A percentile compares a stretch with the other conserved stretches of the same genome.
phyloP scores from a whole-genome alignment of 1,140 invertebrate genomes.

The Pachypeltis micranthus region DNA sequence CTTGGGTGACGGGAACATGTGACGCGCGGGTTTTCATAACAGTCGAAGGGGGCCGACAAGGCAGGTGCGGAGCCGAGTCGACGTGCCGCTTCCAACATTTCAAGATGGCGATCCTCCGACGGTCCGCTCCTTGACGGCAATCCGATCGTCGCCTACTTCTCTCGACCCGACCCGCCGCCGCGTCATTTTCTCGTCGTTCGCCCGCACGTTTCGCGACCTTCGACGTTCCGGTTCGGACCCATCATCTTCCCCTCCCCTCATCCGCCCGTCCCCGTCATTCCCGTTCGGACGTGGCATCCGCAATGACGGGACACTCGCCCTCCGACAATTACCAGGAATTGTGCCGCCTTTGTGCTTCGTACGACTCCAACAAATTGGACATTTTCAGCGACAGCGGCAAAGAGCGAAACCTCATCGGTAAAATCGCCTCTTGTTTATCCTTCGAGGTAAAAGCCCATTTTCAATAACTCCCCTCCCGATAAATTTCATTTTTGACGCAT shows the following conservation, averaged over 20 bases:
- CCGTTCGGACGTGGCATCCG: background rate
- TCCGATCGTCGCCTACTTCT: background rate
- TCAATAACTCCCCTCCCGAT: background rate
- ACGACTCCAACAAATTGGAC: constrained; percentile 40
- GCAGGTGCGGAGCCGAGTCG: too few relatives aligned
- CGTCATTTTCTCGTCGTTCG: background rate
- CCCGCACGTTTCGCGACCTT: background rate
- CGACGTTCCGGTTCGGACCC: background rate
- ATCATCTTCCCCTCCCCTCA: background rate
- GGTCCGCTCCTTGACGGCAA: background rate
- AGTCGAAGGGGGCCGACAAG: too few relatives aligned
- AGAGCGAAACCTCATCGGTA: constrained; percentile 38
- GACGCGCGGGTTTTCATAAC: background rate
- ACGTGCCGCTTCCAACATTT: background rate
- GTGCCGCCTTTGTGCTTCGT: constrained; percentile 40
- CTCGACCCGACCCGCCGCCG: background rate
- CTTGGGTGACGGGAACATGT: background rate
- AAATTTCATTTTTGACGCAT: too few relatives aligned
- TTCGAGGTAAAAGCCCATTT: constrained; percentile 36
- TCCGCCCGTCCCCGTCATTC: background rate
- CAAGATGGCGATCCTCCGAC: background rate
- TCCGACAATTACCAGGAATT: constrained; percentile 37
- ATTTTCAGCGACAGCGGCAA: constrained; percentile 40
- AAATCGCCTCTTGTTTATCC: constrained; percentile 40
- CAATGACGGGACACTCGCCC: background rate